Percentiles rank a stretch among this genome's conserved stretches.
Evolutionary conservation across 1,140 invertebrate species (phyloP).

Genomic region (Platyura marginata): DNA sequence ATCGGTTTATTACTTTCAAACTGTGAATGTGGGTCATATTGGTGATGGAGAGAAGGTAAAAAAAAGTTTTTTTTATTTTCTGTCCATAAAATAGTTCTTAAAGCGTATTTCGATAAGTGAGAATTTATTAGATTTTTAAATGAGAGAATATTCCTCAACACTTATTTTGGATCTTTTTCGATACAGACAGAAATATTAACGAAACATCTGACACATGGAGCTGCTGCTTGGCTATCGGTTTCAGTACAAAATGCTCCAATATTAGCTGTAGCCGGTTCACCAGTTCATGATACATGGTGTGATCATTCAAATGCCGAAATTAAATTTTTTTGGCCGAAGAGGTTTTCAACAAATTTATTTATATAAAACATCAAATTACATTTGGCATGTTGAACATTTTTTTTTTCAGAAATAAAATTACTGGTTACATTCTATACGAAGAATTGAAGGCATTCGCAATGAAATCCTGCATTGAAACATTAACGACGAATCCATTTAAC

Average conservation of each 20-base stretch:
- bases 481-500: conserved; percentile 15
- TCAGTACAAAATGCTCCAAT: conserved; percentile 20
- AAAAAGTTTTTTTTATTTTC: no score
- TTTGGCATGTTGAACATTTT: no score
- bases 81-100: no score
- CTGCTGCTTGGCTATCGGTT: conserved; percentile 18
- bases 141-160: no score
- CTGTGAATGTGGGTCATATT: conserved; percentile 4
- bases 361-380: no score
- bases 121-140: no score
- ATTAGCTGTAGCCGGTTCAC: conserved; percentile 13
- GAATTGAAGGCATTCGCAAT: conserved; percentile 11
- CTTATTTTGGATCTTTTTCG: no score
- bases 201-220: conserved; percentile 5
- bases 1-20: conserved; percentile 16
- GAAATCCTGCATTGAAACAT: conserved; percentile 15
- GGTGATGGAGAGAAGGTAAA: no score
- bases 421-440: conserved; percentile 8
- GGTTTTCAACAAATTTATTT: no score
- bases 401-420: conserved; percentile 11
- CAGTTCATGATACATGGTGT: conserved; percentile 21
- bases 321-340: conserved; percentile 14
- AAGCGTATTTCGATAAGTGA: no score
- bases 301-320: conserved; percentile 17
- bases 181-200: not conserved